These are phyloP conservation scores for Ptychodera flava DNA, from an alignment of 35 echinoderm and acorn worm genomes.

Conservation along the genomic window DNA sequence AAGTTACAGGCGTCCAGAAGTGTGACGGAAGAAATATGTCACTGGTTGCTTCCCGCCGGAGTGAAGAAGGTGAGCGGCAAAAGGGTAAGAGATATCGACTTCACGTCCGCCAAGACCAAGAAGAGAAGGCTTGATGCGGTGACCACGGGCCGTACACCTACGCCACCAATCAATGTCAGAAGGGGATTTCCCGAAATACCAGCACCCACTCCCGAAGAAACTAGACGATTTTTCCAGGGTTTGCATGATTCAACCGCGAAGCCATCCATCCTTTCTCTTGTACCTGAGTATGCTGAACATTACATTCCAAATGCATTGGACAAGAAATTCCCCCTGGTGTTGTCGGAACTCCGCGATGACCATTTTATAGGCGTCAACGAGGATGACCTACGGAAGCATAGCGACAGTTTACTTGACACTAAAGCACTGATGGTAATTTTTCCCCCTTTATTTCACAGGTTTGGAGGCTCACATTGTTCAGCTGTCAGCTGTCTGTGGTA, in stretches of 20 bases:
- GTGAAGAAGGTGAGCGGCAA: too few relatives aligned
- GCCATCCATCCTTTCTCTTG: conserved; percentile 12
- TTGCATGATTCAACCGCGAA: neutral
- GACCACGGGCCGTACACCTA: neutral
- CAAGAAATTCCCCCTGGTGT: too few relatives aligned
- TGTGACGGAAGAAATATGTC: conserved; percentile 13
- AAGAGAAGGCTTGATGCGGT: neutral
- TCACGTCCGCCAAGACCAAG: too few relatives aligned
- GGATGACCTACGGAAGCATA: too few relatives aligned
- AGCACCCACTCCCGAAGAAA: neutral
- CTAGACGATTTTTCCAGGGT: neutral
- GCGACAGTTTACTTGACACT: too few relatives aligned
- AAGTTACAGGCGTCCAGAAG: neutral
- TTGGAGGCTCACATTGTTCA: too few relatives aligned
- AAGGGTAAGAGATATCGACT: conserved; percentile 21
- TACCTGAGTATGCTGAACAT: neutral
- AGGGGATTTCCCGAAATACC: too few relatives aligned
- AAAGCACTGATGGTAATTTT: too few relatives aligned
- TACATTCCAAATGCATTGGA: conserved; percentile 9
- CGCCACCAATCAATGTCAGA: neutral
- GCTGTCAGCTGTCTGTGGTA: too few relatives aligned
- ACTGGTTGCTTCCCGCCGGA: conserved; percentile 4
- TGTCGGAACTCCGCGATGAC: neutral
- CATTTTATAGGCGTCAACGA: neutral
- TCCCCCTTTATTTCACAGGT: too few relatives aligned